Base-by-base conservation (phyloP, 1,140 invertebrate species). In the Archivesica marissinica region DNA sequence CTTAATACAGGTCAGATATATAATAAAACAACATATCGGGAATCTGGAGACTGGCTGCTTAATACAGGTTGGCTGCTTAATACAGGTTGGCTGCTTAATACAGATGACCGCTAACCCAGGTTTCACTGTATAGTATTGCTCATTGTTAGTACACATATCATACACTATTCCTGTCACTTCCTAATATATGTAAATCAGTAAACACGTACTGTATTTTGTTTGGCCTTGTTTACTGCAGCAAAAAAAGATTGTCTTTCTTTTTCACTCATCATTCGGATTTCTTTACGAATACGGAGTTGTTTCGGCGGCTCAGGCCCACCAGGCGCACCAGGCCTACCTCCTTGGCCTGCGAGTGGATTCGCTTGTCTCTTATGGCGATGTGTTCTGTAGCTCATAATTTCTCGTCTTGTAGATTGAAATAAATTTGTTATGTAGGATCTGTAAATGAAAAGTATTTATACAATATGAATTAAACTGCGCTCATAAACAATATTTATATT, bases 261-360 rank as follows among this genome's bases (percentile, higher is more conserved):
- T 47, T 93, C 89, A 2, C 88, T 89, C 84, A 94, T 80, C 89
- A 88, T 91, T 54, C 93, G 86, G 70, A 92, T 92, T 82, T 94
- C 94, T 59, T 92, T 90, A 20, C 94, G 85, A 3, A 86, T 52
- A 28, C 86, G 50, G 0, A 78, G 47, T 44, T 76, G 41, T 38
- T 23, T 25, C 4, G 35, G 38, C 9, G 44, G 44, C 20, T 50
- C 20, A n/a, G n/a, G n/a, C n/a, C n/a, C n/a, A n/a, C n/a, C n/a
- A n/a, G n/a, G n/a, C 20, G 11, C 20, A 4, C 28, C 20, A 1
- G 39, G 68, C 35, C 50, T 72, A 20, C 41, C 23, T 41, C 66
- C 66, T 4, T 11, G 38, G n/a, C 28, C 4, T 6, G 1, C n/a
- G 11, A 41, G 25, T 9, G 79, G 79, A 3, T 30, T 50, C 9